Percentiles rank a stretch among this genome's conserved stretches.
Evolutionary conservation across 2,113 vertebrate species (phyloP).

Genomic region (Abramis brama): DNA sequence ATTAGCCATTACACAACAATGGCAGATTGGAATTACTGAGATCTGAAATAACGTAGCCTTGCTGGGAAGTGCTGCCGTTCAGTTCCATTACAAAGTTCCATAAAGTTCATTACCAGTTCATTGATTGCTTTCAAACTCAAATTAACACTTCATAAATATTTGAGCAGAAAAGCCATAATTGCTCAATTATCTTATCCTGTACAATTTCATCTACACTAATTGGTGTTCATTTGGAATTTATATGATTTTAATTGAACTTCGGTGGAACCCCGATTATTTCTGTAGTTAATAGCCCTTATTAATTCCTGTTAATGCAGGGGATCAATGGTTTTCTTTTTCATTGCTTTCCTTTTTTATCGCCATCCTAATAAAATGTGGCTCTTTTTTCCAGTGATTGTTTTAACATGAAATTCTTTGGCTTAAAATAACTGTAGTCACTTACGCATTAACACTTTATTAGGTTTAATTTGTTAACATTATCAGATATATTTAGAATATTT

Average conservation of each 20-base stretch:
- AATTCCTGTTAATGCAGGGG: conserved; percentile 54
- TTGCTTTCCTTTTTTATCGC: conserved; percentile 24
- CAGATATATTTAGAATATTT: neutral
- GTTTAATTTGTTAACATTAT: neutral
- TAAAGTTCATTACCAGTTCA: conserved; percentile 45
- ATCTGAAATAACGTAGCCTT: conserved; percentile 26
- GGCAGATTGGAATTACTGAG: conserved; percentile 5
- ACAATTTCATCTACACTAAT: conserved; percentile 71
- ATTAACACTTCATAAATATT: conserved; percentile 71
- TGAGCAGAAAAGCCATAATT: conserved; percentile 68
- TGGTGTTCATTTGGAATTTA: conserved; percentile 77
- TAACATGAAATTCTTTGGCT: neutral
- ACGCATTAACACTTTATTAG: neutral
- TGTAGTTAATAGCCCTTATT: conserved; percentile 66
- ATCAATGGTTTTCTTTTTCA: conserved; percentile 52
- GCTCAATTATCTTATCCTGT: conserved; percentile 72
- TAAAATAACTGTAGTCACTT: neutral
- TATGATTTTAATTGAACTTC: conserved; percentile 74
- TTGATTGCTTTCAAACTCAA: conserved; percentile 65
- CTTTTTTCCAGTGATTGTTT: conserved; percentile 9
- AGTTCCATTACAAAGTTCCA: conserved; percentile 50
- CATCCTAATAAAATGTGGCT: neutral
- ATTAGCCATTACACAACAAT: conserved; percentile 45
- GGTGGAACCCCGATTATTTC: conserved; percentile 66
- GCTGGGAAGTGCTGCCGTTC: conserved; percentile 13